A percentile compares a stretch with the other conserved stretches of the same genome.
These are phyloP conservation scores for Plectropomus leopardus DNA, from an alignment of 2,113 vertebrate genomes.

Conservation along the genomic window DNA sequence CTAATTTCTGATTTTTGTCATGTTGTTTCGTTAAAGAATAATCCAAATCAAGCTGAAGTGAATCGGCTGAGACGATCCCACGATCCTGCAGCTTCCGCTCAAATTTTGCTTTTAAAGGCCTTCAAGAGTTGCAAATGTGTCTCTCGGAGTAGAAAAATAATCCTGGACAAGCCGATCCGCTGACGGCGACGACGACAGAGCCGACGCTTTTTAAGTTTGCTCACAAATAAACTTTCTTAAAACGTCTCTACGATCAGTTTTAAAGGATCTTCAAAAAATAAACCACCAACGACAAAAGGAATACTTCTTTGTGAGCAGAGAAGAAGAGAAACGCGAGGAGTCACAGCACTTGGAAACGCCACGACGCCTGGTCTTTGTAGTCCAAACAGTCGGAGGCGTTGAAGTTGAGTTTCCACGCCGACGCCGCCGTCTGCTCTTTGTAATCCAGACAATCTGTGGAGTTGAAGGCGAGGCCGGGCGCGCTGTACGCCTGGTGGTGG, in stretches of 20 bases:
- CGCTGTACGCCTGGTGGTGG: slow-evolving; percentile 91
- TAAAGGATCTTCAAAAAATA: slow-evolving; percentile 51
- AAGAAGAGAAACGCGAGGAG: slow-evolving; percentile 14
- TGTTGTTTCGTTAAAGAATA: slow-evolving; percentile 3
- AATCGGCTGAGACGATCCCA: not conserved
- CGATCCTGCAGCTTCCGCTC: slow-evolving; percentile 7
- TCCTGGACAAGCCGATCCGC: slow-evolving; percentile 43
- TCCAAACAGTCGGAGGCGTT: slow-evolving; percentile 96
- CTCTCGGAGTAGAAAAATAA: slow-evolving; percentile 71
- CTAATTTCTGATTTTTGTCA: not conserved
- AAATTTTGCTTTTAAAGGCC: slow-evolving; percentile 13
- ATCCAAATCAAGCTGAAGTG: slow-evolving; percentile 17
- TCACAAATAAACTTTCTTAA: slow-evolving; percentile 54
- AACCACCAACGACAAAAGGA: slow-evolving; percentile 42
- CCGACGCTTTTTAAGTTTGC: slow-evolving; percentile 7
- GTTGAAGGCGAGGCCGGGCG: slow-evolving; percentile 90
- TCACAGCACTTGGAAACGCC: slow-evolving; percentile 99
- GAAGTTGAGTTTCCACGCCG: slow-evolving; percentile 98
- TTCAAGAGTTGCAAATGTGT: slow-evolving; percentile 12
- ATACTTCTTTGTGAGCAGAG: slow-evolving; percentile 36
- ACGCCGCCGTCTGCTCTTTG: slow-evolving; percentile 90
- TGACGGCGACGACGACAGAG: not conserved
- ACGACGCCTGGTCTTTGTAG: slow-evolving; percentile 98
- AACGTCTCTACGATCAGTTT: slow-evolving; percentile 64
- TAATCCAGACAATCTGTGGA: slow-evolving; percentile 98